A percentile compares a stretch with the other conserved stretches of the same genome.
Conservation (phyloP, 2,113 vertebrate genomes). For the Pyrgilauda ruficollis region DNA sequence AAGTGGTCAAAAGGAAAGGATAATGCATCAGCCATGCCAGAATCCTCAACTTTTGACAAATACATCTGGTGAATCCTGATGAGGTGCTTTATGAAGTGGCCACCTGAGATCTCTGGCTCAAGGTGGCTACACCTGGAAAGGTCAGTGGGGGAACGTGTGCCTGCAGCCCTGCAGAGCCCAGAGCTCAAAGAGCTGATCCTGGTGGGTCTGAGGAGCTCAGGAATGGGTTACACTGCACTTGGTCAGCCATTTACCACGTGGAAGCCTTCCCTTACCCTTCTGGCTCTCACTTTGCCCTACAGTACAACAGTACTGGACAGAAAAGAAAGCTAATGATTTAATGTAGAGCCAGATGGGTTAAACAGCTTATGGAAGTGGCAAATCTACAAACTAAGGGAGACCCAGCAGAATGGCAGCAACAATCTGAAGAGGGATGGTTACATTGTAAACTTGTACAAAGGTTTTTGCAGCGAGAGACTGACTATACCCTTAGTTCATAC, state of each 20-base stretch:
- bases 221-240: background rate
- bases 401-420: background rate
- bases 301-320: background rate
- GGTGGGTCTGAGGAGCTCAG: fast-evolving
- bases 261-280: background rate
- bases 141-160: fast-evolving
- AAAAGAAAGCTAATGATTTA: background rate
- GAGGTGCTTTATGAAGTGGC: background rate
- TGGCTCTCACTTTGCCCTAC: background rate
- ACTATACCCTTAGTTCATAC: background rate
- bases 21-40: background rate
- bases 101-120: background rate
- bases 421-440: background rate
- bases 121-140: background rate
- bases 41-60: background rate
- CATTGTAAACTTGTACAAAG: background rate
- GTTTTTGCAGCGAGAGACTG: background rate
- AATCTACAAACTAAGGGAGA: background rate
- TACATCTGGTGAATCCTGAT: background rate
- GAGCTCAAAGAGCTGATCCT: background rate
- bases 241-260: background rate
- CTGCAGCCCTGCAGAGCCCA: background rate
- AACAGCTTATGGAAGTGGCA: background rate
- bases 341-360: background rate
- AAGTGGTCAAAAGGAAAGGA: background rate